Conservation (phyloP, 1,140 invertebrate species). For the Microplitis demolitor region DNA sequence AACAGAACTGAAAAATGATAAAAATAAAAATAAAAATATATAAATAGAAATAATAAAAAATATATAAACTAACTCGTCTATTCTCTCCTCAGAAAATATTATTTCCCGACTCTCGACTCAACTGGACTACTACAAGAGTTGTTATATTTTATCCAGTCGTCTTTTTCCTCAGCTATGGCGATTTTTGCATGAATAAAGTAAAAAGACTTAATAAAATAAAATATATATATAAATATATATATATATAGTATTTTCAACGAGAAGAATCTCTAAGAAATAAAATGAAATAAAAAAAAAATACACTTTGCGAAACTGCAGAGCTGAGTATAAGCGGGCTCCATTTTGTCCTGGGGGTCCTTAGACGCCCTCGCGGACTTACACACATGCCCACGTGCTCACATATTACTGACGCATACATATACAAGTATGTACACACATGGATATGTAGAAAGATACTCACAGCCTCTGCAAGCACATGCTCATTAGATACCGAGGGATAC, state of each 20-base stretch:
- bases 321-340: conserved; percentile 57
- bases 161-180: too few relatives aligned
- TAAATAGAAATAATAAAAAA: too few relatives aligned
- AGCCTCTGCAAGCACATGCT: conserved; percentile 41
- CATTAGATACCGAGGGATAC: conserved; percentile 42
- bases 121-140: too few relatives aligned
- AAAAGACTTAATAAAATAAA: neutral
- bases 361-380: conserved; percentile 38
- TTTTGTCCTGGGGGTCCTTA: conserved; percentile 59
- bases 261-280: too few relatives aligned
- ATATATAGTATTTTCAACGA: neutral
- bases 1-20: too few relatives aligned
- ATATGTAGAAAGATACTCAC: neutral
- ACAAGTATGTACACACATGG: neutral
- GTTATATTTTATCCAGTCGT: too few relatives aligned
- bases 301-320: conserved; percentile 52
- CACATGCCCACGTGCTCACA: conserved; percentile 16
- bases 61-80: too few relatives aligned
- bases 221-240: neutral
- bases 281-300: conserved; percentile 44
- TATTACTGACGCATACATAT: conserved; percentile 4
- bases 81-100: too few relatives aligned
- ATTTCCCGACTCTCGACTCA: too few relatives aligned
- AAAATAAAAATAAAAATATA: too few relatives aligned
- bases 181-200: neutral